Evolutionary conservation across 2,797 vertebrate genomes (phyloP).

Genomic region (Cyclopterus lumpus): DNA sequence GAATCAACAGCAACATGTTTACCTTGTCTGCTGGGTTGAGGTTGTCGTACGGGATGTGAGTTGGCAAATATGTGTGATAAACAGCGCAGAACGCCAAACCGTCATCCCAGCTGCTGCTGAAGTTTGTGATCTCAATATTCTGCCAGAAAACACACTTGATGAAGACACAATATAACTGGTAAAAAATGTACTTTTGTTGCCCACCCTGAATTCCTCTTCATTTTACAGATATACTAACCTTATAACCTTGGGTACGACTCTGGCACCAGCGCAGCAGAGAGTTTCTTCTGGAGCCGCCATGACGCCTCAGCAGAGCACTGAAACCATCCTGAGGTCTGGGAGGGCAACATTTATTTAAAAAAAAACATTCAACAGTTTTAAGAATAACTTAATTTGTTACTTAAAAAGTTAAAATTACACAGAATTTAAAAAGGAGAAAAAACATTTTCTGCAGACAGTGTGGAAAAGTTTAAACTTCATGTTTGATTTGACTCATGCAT

Average conservation of each 20-base stretch:
- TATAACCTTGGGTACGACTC: slow-evolving; percentile 81
- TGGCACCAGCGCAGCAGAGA: slow-evolving; percentile 86
- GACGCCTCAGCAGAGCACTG: slow-evolving; percentile 80
- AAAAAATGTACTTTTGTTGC: neutral
- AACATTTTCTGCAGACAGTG: neutral
- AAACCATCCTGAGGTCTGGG: slow-evolving; percentile 80
- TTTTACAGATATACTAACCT: slow-evolving; percentile 65
- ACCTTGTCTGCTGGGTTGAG: slow-evolving; percentile 82
- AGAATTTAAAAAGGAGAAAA: neutral
- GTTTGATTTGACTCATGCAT: neutral
- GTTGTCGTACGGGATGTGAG: slow-evolving; percentile 73
- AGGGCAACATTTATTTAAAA: too few relatives aligned
- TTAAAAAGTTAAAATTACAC: neutral
- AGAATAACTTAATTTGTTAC: neutral
- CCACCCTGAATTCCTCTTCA: neutral
- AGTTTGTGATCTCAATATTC: slow-evolving; percentile 88
- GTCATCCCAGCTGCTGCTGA: slow-evolving; percentile 88
- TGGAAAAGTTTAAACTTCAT: neutral
- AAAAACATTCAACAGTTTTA: neutral
- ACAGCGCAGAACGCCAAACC: slow-evolving; percentile 86
- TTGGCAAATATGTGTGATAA: slow-evolving; percentile 84
- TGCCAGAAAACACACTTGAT: slow-evolving; percentile 53
- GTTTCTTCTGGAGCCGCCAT: slow-evolving; percentile 84
- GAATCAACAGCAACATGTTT: slow-evolving; percentile 11
- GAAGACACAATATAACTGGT: neutral